A percentile compares a stretch with the other conserved stretches of the same genome.
Evolutionary conservation across 2,797 vertebrate species (phyloP).

Genomic region (Anolis apletophallus): DNA sequence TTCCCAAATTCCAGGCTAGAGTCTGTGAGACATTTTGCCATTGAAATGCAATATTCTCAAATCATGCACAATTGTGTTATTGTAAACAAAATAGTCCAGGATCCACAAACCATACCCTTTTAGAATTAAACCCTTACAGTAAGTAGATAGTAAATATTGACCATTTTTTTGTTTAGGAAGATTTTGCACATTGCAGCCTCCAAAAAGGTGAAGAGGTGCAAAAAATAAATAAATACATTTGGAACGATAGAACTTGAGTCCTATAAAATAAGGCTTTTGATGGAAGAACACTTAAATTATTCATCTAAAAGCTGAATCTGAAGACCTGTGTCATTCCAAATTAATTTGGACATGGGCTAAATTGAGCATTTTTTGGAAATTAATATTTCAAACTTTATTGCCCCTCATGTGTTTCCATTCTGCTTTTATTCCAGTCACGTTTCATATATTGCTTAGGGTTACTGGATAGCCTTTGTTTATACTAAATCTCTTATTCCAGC

Average conservation of each 20-base stretch:
- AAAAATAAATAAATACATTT: background rate
- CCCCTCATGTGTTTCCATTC: background rate
- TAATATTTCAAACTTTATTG: slow-evolving; percentile 5
- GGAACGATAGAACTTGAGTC: slow-evolving; percentile 2
- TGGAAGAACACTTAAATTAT: background rate
- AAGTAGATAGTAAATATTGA: slow-evolving; percentile 7
- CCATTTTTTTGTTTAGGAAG: background rate
- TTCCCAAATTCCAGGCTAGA: slow-evolving; percentile 3
- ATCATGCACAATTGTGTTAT: slow-evolving; percentile 56
- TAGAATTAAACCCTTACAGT: background rate
- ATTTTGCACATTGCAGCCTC: background rate
- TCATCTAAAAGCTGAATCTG: background rate
- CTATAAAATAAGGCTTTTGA: background rate
- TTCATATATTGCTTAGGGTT: background rate
- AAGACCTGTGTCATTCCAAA: background rate
- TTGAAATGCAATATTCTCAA: slow-evolving; percentile 43
- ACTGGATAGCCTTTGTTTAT: background rate
- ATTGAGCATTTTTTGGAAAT: slow-evolving; percentile 3
- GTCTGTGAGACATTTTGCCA: slow-evolving; percentile 32
- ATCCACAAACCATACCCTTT: background rate
- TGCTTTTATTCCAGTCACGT: slow-evolving; percentile 26
- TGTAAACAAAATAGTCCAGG: slow-evolving; percentile 40
- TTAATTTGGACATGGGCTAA: background rate
- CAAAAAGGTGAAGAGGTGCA: slow-evolving; percentile 2
- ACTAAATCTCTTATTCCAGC: background rate